Percentiles rank a stretch among this genome's conserved stretches.
Evolutionary conservation across 2,888 invertebrate genomes (phyloP).

Genomic region (Portevinia maculata): DNA sequence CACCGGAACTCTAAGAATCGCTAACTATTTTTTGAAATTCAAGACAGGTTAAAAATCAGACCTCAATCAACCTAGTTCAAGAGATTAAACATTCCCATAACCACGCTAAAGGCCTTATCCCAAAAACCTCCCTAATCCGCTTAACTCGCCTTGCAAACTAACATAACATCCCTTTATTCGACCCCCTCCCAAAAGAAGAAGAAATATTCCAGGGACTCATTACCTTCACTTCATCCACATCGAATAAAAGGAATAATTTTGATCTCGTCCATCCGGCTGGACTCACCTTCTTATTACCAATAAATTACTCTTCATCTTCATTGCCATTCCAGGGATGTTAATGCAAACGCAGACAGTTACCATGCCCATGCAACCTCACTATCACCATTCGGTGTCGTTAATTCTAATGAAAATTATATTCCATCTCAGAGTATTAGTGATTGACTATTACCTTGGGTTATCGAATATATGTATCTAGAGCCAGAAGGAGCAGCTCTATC

Average conservation of each 20-base stretch:
- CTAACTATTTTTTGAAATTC: no score
- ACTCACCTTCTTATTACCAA: conserved; percentile 60
- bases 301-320: conserved; percentile 54
- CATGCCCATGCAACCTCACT: neutral
- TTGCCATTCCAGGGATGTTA: neutral
- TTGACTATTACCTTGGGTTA: conserved; percentile 67
- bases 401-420: conserved; percentile 73
- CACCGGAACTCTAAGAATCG: no score
- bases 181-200: neutral
- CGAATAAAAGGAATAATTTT: conserved; percentile 60
- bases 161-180: neutral
- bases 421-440: conserved; percentile 61
- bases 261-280: conserved; percentile 64
- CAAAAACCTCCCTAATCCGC: neutral
- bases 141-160: no score
- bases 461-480: conserved; percentile 7
- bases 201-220: conserved; percentile 55
- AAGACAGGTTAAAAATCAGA: no score
- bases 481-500: conserved; percentile 25
- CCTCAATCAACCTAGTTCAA: no score
- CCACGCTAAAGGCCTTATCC: no score
- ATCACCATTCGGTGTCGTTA: conserved; percentile 50
- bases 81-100: no score
- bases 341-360: conserved; percentile 7
- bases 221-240: conserved; percentile 64